These are phyloP conservation scores for Tricholaema leucomelas DNA, from an alignment of 2,113 vertebrate species.

Conservation along the genomic window DNA sequence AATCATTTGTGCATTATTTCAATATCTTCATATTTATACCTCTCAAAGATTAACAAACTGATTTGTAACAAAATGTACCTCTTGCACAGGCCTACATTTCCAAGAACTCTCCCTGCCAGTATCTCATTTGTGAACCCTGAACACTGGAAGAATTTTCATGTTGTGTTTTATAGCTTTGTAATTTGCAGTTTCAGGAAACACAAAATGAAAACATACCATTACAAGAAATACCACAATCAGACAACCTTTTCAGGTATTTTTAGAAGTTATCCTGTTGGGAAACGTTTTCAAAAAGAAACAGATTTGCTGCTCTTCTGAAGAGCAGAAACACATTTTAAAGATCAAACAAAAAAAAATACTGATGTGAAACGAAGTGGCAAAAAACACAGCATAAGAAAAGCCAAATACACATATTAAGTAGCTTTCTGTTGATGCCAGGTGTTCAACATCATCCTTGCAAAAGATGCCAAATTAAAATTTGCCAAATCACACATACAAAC, in stretches of 20 bases:
- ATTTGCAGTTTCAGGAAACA: background rate
- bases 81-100: background rate
- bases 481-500: background rate
- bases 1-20: background rate
- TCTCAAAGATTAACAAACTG: background rate
- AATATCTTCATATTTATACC: background rate
- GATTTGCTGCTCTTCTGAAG: slow-evolving; percentile 35
- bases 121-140: background rate
- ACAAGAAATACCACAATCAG: background rate
- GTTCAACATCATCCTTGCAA: background rate
- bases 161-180: background rate
- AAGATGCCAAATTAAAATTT: background rate
- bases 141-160: background rate
- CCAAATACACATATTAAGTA: background rate
- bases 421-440: slow-evolving; percentile 2
- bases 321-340: slow-evolving; percentile 23
- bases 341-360: slow-evolving; percentile 42
- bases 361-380: slow-evolving; percentile 25
- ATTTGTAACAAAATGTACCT: background rate
- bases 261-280: background rate
- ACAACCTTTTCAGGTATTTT: background rate
- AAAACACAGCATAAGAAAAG: background rate
- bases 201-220: slow-evolving; percentile 5
- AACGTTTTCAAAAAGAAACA: slow-evolving; percentile 8
- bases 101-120: background rate